Base-by-base conservation (phyloP, 30 jellyfish, hydroid and myxozoan genomes). In the Aurelia aurita complex sp. Pacific region DNA sequence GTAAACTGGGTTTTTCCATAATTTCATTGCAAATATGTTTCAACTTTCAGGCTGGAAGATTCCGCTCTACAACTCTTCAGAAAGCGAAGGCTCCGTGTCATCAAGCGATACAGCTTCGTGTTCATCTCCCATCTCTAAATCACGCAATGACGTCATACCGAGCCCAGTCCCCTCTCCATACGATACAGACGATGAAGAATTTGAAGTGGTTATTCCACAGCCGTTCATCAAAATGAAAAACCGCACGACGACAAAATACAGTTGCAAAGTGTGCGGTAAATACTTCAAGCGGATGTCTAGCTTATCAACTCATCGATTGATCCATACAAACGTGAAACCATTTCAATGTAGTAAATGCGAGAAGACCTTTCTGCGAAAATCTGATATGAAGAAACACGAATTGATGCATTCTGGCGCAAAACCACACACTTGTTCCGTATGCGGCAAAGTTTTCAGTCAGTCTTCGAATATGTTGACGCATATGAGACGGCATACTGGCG, bases 381-480 rank as follows among this genome's bases (percentile, higher is more conserved):
- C 99, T 6, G 97, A 94, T 80, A 67, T 94, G 96, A 94, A 94
- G 67, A 94, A 89, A 74, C 99, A 94, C 77, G 99, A 94, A 52
- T 87, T 94, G 82, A 94, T 94, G 99, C 99, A 94, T 63, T 82
- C 94, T 62, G 99, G 99, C 6, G 94, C 76, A 35, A 94, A 94
- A 73, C 99, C 99, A 55, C 97, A 88, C 63, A 97, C 92, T 35
- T 94, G 99, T 76, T 85, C 76, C 61, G 88, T 89, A n/a, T 94
- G 99, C 92, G 99, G 97, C 55, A 94, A 94, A 85, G 94, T 73
- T 33, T 94, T 94, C 87, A 94, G 97, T 72, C 99, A 94, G 67
- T 94, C 99, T 19, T 89, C 97, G 13, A 89, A 94, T 76, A 89
- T 94, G 97, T 72, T 88, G 82, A 89, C 97, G 36, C 99, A 94